phyloP scores from a whole-genome alignment of 2,797 vertebrate species.

The Psittacula echo region DNA sequence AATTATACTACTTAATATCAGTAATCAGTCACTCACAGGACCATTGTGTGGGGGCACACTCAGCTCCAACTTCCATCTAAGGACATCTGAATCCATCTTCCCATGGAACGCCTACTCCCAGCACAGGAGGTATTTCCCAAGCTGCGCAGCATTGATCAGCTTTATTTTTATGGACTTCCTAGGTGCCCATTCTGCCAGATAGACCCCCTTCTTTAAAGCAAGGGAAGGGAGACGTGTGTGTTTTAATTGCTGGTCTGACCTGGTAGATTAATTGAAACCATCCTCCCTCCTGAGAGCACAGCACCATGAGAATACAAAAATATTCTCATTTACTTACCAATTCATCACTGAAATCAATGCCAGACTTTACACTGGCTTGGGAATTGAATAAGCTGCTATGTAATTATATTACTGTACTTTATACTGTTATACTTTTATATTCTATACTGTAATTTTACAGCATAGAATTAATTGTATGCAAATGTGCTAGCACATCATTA shows the following conservation, averaged over 20 bases:
- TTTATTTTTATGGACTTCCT: not conserved
- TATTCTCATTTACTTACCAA: slow-evolving; percentile 13
- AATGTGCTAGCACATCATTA: not conserved
- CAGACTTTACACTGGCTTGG: slow-evolving; percentile 3
- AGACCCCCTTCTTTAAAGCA: not conserved
- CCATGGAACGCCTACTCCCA: not conserved
- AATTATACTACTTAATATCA: not conserved
- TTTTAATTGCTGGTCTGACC: not conserved
- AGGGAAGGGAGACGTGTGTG: not conserved
- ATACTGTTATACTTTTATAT: not conserved
- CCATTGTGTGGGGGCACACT: not conserved
- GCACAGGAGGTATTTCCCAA: not conserved
- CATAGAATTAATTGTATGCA: slow-evolving; percentile 25
- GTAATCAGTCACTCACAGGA: not conserved
- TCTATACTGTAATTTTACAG: slow-evolving; percentile 22
- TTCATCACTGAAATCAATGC: not conserved
- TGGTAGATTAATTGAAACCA: not conserved
- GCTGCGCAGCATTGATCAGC: not conserved
- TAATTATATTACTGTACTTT: slow-evolving; percentile 25
- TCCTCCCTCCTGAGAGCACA: not conserved
- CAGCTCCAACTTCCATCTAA: not conserved
- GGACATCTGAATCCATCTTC: not conserved
- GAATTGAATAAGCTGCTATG: slow-evolving; percentile 14
- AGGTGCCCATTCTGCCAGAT: not conserved
- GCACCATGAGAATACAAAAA: not conserved